A percentile compares a stretch with the other conserved stretches of the same genome.
Conservation (phyloP, 92 coral and sea anemone species). For the Nematostella vectensis region DNA sequence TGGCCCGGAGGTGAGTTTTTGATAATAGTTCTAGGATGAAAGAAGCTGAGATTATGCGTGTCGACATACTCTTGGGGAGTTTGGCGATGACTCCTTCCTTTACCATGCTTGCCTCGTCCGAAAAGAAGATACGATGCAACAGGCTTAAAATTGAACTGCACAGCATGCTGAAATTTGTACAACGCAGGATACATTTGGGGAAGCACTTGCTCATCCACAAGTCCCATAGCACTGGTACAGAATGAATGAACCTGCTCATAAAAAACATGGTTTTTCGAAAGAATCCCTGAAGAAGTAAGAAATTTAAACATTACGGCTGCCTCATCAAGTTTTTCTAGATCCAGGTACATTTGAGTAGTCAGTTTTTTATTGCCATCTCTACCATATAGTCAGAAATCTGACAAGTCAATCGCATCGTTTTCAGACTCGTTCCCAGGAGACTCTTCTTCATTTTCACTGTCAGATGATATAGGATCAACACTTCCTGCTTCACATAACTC, state of each 20-base stretch:
- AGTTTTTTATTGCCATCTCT: neutral
- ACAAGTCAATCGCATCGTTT: conserved; percentile 6
- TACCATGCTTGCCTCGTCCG: conserved; percentile 35
- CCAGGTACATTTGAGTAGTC: conserved; percentile 21
- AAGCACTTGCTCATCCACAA: conserved; percentile 24
- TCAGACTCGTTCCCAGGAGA: neutral
- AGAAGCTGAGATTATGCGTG: conserved; percentile 32
- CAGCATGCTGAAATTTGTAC: conserved; percentile 18
- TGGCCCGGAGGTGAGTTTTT: conserved; percentile 38
- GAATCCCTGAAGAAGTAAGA: conserved; percentile 26
- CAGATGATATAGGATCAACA: neutral
- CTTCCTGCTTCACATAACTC: conserved; percentile 28
- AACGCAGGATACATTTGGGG: conserved; percentile 31
- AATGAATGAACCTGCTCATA: conserved; percentile 26
- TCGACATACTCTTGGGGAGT: conserved; percentile 20
- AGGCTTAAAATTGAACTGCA: conserved; percentile 36
- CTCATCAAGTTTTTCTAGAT: conserved; percentile 43
- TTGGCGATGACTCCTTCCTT: conserved; percentile 14
- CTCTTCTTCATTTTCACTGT: conserved; percentile 11
- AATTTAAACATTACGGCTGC: conserved; percentile 37
- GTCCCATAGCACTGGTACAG: conserved; percentile 32
- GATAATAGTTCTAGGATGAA: conserved; percentile 28
- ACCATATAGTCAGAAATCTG: conserved; percentile 17
- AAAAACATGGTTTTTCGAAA: conserved; percentile 26
- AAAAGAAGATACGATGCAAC: conserved; percentile 38